Evolutionary conservation across 2,888 invertebrate species (phyloP), one percentile per base, ranked within the genome.

Genomic region (Colostygia pectinataria): DNA sequence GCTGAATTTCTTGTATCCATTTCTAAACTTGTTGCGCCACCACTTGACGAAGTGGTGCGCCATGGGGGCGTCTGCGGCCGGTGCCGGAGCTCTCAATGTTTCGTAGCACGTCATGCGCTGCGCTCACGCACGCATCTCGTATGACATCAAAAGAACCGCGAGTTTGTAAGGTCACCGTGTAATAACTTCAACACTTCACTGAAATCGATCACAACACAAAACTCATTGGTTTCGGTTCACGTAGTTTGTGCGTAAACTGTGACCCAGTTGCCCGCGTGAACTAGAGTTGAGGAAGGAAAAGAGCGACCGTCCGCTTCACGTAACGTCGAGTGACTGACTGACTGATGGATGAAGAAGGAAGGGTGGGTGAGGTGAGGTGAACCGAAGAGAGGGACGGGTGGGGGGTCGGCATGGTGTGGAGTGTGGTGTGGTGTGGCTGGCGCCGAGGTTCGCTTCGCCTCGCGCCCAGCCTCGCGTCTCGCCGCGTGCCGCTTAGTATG

Each of bases 1-100:
- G 91, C 93, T 92, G 83, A 94, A 93, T 83, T 93, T 93, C 89
- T 93, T 93, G 85, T 93, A 94, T 90, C 93, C 93, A 91, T 93
- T 93, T 85, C 93, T 92, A 90, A 93, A 93, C 91, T 93, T 93
- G 85, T 93, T 92, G 91, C 93, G 93, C 93, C 93, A 93, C 94
- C 94, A 94, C 91, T 93, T 93, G 86, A 93, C 93, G 81, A 94
- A 91, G 92, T 93, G 93, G 90, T 93, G 93, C 88, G 93, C 93
- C 93, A 93, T 93, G 91, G 92, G 92, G 91, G 87, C 89, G 89
- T 85, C 87, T 74, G 82, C 83, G 83, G 83, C 87, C 81, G 89
- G 83, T 88, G 90, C 90, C 89, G 90, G 80, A 83, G 86, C 78
- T 88, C 87, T 89, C 82, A 90, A 76, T 82, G 89, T 87, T 85